Conservation (phyloP, 2,113 vertebrate species). For the Athene noctua region DNA sequence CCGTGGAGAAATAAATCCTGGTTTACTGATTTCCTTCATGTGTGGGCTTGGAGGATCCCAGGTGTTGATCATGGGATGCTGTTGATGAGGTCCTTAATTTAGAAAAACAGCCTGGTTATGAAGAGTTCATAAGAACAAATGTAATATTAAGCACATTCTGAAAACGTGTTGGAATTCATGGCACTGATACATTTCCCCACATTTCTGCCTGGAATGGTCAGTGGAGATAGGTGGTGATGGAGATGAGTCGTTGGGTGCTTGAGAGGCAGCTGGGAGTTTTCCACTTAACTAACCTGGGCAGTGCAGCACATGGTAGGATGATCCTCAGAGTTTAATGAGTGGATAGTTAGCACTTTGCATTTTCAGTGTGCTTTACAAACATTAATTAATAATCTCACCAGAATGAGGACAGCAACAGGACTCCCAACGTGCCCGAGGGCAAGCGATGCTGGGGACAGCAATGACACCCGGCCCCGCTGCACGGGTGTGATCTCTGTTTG, state of each 20-base stretch:
- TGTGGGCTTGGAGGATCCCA: neutral
- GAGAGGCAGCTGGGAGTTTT: neutral
- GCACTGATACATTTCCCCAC: neutral
- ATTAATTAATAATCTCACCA: constrained; percentile 10
- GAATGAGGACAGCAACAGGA: neutral
- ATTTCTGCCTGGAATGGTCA: neutral
- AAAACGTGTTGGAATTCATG: neutral
- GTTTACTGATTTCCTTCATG: neutral
- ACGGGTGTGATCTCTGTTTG: neutral
- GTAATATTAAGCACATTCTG: neutral
- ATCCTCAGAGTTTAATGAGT: neutral
- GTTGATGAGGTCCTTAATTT: neutral
- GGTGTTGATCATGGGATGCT: neutral
- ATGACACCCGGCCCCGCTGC: neutral
- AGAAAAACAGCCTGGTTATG: neutral
- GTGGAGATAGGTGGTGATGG: neutral
- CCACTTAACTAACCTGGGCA: neutral
- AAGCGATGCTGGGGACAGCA: neutral
- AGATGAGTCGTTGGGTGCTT: neutral
- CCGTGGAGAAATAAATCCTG: neutral
- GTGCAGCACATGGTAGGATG: neutral
- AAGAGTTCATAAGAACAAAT: neutral
- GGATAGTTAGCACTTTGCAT: neutral
- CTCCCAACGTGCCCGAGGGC: neutral
- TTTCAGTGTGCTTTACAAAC: constrained; percentile 9